These are phyloP conservation scores for Zoanthus sociatus DNA, from an alignment of 92 coral and sea anemone species.

Conservation along the genomic window DNA sequence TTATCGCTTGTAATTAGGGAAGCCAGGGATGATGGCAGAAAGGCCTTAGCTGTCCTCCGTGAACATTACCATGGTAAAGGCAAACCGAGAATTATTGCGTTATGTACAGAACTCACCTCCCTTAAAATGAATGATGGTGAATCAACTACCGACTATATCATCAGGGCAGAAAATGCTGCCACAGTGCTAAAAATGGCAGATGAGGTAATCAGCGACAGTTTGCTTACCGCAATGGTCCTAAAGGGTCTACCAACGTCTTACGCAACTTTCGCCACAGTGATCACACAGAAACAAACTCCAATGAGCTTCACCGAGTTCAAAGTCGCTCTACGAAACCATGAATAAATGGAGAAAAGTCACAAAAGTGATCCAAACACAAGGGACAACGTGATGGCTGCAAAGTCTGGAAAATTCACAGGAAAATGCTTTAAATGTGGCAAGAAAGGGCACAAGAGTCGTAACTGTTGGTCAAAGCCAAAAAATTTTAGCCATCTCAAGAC, in stretches of 20 bases:
- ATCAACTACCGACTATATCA: slow-evolving; percentile 38
- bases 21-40: too few relatives aligned
- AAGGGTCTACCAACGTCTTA: slow-evolving; percentile 58
- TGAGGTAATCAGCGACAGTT: slow-evolving; percentile 47
- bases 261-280: slow-evolving; percentile 63
- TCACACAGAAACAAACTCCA: slow-evolving; percentile 49
- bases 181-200: slow-evolving; percentile 55
- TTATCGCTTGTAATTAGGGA: too few relatives aligned
- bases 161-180: slow-evolving; percentile 56
- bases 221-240: slow-evolving; percentile 62
- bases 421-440: slow-evolving; percentile 41
- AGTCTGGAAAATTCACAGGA: slow-evolving; percentile 23
- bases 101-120: slow-evolving; percentile 48
- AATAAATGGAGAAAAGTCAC: slow-evolving; percentile 51
- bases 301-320: slow-evolving; percentile 62
- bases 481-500: slow-evolving; percentile 1
- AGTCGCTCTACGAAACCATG: slow-evolving; percentile 57
- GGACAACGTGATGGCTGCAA: slow-evolving; percentile 47
- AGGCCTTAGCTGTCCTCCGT: neutral
- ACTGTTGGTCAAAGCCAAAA: slow-evolving; percentile 29
- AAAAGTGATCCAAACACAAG: slow-evolving; percentile 23
- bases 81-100: slow-evolving; percentile 7
- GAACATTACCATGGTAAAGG: slow-evolving; percentile 30
- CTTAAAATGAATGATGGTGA: neutral
- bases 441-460: slow-evolving; percentile 16